Percentiles rank a stretch among this genome's conserved stretches.
Evolutionary conservation across 2,888 invertebrate genomes (phyloP).

Genomic region (Biston stratarius): DNA sequence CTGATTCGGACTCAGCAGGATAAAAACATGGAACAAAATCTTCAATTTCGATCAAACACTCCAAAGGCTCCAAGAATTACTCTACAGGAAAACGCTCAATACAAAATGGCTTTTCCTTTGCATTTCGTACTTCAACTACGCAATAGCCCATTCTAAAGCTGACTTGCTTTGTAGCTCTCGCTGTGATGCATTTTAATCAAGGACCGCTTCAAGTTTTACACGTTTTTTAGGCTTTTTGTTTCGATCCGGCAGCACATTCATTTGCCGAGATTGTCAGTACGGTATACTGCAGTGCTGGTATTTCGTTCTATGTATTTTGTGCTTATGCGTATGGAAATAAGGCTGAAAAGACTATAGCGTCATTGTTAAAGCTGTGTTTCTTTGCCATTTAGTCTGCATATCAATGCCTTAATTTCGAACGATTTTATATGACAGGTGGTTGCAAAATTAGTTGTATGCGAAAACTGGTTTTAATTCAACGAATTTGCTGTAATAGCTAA

Average conservation of each 20-base stretch:
- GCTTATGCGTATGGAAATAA: conserved; percentile 13
- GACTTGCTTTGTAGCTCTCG: conserved; percentile 24
- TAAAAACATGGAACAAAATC: neutral
- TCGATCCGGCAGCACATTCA: conserved; percentile 47
- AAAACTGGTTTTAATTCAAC: too few relatives aligned
- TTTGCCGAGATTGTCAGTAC: conserved; percentile 50
- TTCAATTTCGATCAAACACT: neutral
- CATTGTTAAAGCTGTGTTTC: too few relatives aligned
- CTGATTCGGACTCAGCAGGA: too few relatives aligned
- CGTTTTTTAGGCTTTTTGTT: conserved; percentile 47
- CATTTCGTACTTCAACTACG: conserved; percentile 20
- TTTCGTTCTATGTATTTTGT: neutral
- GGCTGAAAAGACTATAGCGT: neutral
- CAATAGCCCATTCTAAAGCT: conserved; percentile 27
- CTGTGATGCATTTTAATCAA: conserved; percentile 54
- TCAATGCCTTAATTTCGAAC: too few relatives aligned
- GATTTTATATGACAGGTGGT: too few relatives aligned
- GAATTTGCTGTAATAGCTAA: too few relatives aligned
- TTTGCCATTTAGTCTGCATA: too few relatives aligned
- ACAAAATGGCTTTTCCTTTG: conserved; percentile 12
- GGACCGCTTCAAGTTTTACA: conserved; percentile 46
- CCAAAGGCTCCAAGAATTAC: conserved; percentile 25
- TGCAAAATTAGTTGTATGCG: too few relatives aligned
- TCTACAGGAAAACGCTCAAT: conserved; percentile 21
- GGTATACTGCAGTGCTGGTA: conserved; percentile 41